phyloP scores from a whole-genome alignment of 2,888 invertebrate species.

The Caenorhabditis angaria region DNA sequence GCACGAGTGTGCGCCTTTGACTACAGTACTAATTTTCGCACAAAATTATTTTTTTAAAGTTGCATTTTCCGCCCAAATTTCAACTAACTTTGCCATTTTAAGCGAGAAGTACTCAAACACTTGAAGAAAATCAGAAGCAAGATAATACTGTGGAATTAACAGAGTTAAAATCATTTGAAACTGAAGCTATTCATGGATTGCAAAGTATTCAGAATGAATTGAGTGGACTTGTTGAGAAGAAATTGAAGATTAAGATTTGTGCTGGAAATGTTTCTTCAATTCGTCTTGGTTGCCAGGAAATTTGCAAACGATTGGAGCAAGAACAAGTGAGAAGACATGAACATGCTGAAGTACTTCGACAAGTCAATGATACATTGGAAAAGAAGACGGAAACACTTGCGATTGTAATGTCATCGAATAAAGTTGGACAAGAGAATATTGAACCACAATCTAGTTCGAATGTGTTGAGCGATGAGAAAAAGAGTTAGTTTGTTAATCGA shows the following conservation, averaged over 20 bases:
- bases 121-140: no score
- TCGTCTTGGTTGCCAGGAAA: conserved; percentile 21
- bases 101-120: no score
- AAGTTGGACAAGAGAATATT: conserved; percentile 21
- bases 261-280: conserved; percentile 24
- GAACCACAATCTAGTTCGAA: conserved; percentile 10
- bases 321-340: conserved; percentile 21
- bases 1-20: no score
- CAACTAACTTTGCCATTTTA: no score
- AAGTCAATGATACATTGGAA: conserved; percentile 21
- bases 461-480: background rate
- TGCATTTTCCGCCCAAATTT: no score
- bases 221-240: conserved; percentile 19
- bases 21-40: no score
- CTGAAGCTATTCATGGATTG: conserved; percentile 22
- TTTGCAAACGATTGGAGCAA: conserved; percentile 16
- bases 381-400: conserved; percentile 11
- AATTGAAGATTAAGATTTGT: conserved; percentile 14
- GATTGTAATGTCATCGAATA: background rate
- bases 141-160: no score
- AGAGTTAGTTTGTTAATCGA: background rate
- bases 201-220: conserved; percentile 20
- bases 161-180: conserved; percentile 6
- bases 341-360: conserved; percentile 8
- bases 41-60: no score